Base-by-base conservation (phyloP, 2,888 invertebrate genomes). In the Pandemis corylana region DNA sequence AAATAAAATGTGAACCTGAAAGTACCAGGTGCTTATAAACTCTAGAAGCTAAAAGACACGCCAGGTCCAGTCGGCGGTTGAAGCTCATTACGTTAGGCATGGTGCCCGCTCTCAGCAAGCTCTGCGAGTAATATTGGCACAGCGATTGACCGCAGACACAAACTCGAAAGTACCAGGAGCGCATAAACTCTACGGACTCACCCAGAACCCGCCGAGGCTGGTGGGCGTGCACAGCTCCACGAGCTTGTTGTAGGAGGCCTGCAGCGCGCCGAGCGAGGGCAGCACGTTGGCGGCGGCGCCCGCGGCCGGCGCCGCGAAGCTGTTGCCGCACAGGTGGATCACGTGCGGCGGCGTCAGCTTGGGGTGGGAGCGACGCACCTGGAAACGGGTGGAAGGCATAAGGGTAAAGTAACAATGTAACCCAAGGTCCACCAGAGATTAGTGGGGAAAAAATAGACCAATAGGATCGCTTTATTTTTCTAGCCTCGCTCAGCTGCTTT, bases 171-270 rank as follows among this genome's bases (percentile, higher is more conserved):
- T 53, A 74, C 68, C 63, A 71, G 68, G 68, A 53, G 44, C n/a
- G 51, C 42, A 69, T 61, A 53, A 56, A 9, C 9, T 5, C 5
- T 49, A 28, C n/a, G 63, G 5, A 80, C 87, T 89, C 69, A 95
- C 95, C 94, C 96, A 95, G 84, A 96, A 97, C 28, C 95, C 94
- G 59, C 95, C 93, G 0, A 96, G 92, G 10, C 95, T 96, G 84
- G 97, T 97, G n/a, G 98, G 97, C 42, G 97, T 96, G 84, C 97
- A 97, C 2, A 98, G 88, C 49, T 97, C 97, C 46, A 96, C 94
- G 42, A 98, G 95, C 85, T 97, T 97, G 80, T 95, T 92, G 87
- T 95, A 96, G 0, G 94, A 88, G 0, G 89, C 81, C 71, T 90
- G 90, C 56, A 95, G 81, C 1, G 88, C 80, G 3, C 83, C 68